Evolutionary conservation across 2,113 vertebrate genomes (phyloP), one percentile per base, ranked within the genome.

Genomic region (Dromaius novaehollandiae): DNA sequence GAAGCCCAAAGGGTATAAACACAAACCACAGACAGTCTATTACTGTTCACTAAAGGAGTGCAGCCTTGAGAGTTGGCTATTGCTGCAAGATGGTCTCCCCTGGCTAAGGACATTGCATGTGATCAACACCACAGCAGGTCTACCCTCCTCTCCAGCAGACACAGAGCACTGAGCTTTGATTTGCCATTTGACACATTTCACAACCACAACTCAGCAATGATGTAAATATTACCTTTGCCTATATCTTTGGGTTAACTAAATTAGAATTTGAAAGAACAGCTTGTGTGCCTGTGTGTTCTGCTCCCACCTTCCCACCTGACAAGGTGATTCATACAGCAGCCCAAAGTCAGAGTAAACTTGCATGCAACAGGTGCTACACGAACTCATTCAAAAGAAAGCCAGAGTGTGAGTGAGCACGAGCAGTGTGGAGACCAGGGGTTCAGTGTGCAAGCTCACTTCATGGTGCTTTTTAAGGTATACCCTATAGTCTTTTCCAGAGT

Each of bases 381-480:
- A 64, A 40, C 7, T 26, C 3, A 11, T 66, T 64, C 8, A 42
- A 75, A 93, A 46, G 17, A 64, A 13, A 68, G 13, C 5, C 46
- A 78, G 46, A 48, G 11, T n/a, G 20, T 69, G 13, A 60, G 6
- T 34, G 13, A 87, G 7, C 1, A 24, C 4, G 51, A 65, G 42
- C 36, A 16, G 15, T 63, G 11, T 2, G 1, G 15, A n/a, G 48
- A 80, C 3, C 21, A 32, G 7, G 4, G 9, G 2, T 11, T 65
- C 25, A 53, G 5, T 46, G 8, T 42, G 8, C 6, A 77, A 16
- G 3, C n/a, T 42, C 32, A 73, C 1, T 74, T 83, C 5, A 18
- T 69, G 0, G 5, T 55, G 1, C 1, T 8, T 32, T 36, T 66
- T 74, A 17, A n/a, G 4, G 20, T 53, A 2, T 19, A 55, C 34